Percentiles rank a stretch among this genome's conserved stretches.
Evolutionary conservation across 1,140 invertebrate species (phyloP).

Genomic region (Meloidogyne floridensis): DNA sequence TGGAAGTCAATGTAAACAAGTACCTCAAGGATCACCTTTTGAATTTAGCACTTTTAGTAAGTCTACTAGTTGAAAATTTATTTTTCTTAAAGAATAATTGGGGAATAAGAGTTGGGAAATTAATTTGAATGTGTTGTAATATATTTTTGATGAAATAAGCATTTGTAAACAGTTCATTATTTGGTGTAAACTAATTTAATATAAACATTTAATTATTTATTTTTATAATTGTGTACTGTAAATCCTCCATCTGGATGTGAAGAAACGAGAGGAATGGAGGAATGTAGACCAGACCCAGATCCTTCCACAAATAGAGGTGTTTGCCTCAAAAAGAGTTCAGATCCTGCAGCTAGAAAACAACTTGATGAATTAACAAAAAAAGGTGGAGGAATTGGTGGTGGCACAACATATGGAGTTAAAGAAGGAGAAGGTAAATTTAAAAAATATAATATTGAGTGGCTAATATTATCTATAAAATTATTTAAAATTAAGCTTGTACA

Average conservation of each 20-base stretch:
- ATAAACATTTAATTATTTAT: not conserved
- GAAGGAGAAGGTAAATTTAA: not conserved
- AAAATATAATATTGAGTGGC: too few relatives aligned
- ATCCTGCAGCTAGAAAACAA: not conserved
- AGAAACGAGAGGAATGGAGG: constrained; percentile 1
- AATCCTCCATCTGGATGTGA: constrained; percentile 5
- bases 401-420: not conserved
- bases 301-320: constrained; percentile 1
- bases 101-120: too few relatives aligned
- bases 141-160: too few relatives aligned
- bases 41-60: constrained; percentile 6
- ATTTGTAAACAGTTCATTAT: too few relatives aligned
- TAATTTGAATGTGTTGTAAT: too few relatives aligned
- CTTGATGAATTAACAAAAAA: not conserved
- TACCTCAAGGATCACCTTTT: not conserved
- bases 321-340: not conserved
- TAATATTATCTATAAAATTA: too few relatives aligned
- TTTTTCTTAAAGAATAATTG: too few relatives aligned
- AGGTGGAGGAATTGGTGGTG: not conserved
- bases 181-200: not conserved
- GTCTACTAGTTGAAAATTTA: not conserved
- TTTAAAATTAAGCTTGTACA: not conserved
- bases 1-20: constrained; percentile 6
- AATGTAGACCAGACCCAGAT: constrained; percentile 4
- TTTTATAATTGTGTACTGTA: constrained; percentile 6